Base-by-base conservation (phyloP, 2,888 invertebrate species). In the Xylophagus ater region DNA sequence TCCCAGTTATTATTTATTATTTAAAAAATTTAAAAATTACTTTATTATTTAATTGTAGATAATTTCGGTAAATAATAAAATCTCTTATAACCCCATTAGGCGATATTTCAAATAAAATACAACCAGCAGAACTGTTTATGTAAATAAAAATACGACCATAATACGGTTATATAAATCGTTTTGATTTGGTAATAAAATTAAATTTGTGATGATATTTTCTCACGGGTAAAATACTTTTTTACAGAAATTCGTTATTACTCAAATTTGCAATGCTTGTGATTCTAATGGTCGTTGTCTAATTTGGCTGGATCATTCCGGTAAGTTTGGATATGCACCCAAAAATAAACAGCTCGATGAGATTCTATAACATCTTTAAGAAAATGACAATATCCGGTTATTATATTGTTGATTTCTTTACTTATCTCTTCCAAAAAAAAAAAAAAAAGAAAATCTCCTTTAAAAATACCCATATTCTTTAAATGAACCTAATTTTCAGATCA, bases 181-280 rank as follows among this genome's bases (percentile, higher is more conserved):
- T 34, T 40, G 34, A 34, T 40, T 40, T 40, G 35, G 23, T 30
- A 37, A 39, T 33, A 36, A n/a, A n/a, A 39, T 26, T 26, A 23
- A 35, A 26, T 41, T 41, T 32, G 35, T 36, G 25, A 32, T 32
- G 19, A 38, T 40, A 41, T 41, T 60, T 60, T 59, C 57, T 60
- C 54, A 62, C 75, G 76, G 78, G 75, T 78, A 69, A 60, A 61
- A 60, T 59, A 76, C 76, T 80, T 78, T 80, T 81, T 76, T 81
- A 76, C 80, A 80, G 80, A 80, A 79, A 58, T 57, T 60, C 59
- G 57, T 58, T 58, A 59, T 59, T 33, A 40, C 38, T 42, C 43
- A 46, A 62, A 57, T 61, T 62, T 60, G 34, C 39, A 37, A 38
- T 43, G 61, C 60, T 60, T 60, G 59, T 58, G 60, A 60, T 58